Percentiles rank a stretch among this genome's conserved stretches.
These are phyloP conservation scores for Apamea crenata DNA, from an alignment of 2,888 invertebrate genomes.

Conservation along the genomic window DNA sequence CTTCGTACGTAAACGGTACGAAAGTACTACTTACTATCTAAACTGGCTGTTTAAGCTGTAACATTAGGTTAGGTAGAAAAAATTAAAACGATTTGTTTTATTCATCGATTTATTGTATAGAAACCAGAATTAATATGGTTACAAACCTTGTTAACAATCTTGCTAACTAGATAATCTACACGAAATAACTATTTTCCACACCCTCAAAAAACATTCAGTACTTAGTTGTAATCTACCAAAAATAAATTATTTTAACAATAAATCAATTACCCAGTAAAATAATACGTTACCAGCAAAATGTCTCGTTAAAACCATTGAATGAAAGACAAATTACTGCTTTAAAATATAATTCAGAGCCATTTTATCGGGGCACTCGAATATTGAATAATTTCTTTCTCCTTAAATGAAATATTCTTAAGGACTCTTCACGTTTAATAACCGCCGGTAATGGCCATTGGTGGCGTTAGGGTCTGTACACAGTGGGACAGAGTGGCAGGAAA, in stretches of 20 bases:
- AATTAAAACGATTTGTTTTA: too few species aligned
- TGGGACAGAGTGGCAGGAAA: neutral
- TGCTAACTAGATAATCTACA: too few species aligned
- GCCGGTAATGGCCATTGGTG: constrained; percentile 60
- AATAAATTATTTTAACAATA: constrained; percentile 12
- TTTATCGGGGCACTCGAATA: constrained; percentile 53
- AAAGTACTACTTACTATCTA: too few species aligned
- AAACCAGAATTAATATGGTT: too few species aligned
- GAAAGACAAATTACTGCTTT: constrained; percentile 48
- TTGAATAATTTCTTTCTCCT: constrained; percentile 64
- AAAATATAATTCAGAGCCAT: constrained; percentile 49
- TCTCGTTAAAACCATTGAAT: constrained; percentile 31
- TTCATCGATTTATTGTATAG: too few species aligned
- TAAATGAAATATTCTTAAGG: constrained; percentile 67
- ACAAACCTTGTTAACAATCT: too few species aligned
- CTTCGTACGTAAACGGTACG: too few species aligned
- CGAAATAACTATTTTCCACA: too few species aligned
- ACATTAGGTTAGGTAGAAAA: too few species aligned
- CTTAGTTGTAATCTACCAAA: neutral
- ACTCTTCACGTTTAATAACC: constrained; percentile 66
- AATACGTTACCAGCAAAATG: constrained; percentile 19
- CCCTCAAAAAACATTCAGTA: neutral
- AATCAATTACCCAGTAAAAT: constrained; percentile 19
- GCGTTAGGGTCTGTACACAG: constrained; percentile 29
- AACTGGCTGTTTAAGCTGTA: too few species aligned